Evolutionary conservation across 2,888 invertebrate genomes (phyloP).

Genomic region (Elgonia sp.): DNA sequence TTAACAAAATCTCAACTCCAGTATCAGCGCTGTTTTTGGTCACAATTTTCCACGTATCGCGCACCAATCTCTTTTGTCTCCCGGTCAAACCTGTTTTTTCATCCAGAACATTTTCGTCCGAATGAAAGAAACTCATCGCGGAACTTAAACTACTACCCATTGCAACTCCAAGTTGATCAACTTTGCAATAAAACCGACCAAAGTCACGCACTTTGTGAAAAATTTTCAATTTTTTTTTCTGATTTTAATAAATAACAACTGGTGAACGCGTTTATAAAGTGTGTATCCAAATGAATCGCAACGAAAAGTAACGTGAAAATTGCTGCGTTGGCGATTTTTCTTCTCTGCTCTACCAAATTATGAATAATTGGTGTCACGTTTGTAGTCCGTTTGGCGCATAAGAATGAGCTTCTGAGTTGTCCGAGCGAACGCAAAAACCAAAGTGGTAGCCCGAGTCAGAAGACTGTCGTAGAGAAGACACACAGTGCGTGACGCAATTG

Average conservation of each 20-base stretch:
- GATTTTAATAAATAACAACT: no score
- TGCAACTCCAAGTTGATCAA: neutral
- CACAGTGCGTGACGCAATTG: conserved; percentile 30
- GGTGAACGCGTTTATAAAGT: neutral
- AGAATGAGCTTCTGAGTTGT: conserved; percentile 26
- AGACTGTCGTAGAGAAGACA: conserved; percentile 23
- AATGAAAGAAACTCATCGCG: conserved; percentile 25
- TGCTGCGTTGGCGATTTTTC: conserved; percentile 12
- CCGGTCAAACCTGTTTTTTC: conserved; percentile 84
- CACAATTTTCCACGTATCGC: conserved; percentile 85
- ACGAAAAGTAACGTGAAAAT: conserved; percentile 11
- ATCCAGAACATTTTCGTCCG: conserved; percentile 78
- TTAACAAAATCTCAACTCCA: conserved; percentile 85
- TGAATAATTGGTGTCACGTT: conserved; percentile 31
- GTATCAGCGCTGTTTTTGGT: conserved; percentile 83
- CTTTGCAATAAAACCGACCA: neutral
- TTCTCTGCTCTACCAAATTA: conserved; percentile 3
- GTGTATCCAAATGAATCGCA: neutral
- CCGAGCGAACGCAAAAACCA: conserved; percentile 40
- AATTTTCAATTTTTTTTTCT: neutral
- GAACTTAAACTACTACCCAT: conserved; percentile 48
- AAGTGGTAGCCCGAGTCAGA: conserved; percentile 18
- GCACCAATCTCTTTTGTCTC: conserved; percentile 84
- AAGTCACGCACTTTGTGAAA: neutral
- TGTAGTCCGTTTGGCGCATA: conserved; percentile 16